These are phyloP conservation scores for Automeris io DNA, from an alignment of 2,888 invertebrate genomes.

Conservation along the genomic window DNA sequence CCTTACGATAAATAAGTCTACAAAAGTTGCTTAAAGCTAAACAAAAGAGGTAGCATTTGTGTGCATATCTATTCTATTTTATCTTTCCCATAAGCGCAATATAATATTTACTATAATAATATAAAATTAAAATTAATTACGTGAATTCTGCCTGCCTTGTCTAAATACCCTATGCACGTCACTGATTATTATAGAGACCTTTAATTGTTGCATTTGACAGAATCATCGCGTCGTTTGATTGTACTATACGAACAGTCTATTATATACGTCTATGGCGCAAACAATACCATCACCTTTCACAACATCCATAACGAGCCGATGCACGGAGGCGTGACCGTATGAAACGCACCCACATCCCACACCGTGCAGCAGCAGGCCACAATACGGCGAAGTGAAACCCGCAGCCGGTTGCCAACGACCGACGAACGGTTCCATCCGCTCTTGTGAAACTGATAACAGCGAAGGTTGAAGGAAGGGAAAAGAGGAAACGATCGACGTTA, in stretches of 20 bases:
- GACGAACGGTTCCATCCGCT: conserved; percentile 5
- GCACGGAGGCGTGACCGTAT: neutral
- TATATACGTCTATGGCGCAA: neutral
- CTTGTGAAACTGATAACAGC: neutral
- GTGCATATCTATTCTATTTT: no score
- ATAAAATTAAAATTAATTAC: no score
- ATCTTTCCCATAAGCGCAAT: no score
- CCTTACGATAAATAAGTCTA: no score
- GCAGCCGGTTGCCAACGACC: conserved; percentile 3
- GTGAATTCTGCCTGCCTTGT: no score
- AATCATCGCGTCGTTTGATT: no score
- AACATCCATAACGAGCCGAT: neutral
- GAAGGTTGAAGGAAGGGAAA: conserved; percentile 4
- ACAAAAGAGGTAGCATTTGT: no score
- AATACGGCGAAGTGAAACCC: conserved; percentile 4
- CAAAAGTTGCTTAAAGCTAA: no score
- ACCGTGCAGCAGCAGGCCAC: neutral
- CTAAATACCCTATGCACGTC: no score
- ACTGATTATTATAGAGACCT: no score
- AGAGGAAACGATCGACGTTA: neutral
- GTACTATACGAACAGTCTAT: neutral
- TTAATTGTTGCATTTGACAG: no score
- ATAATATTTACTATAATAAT: no score
- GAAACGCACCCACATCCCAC: neutral
- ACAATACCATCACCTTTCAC: neutral